Evolutionary conservation across 2,888 invertebrate genomes (phyloP), one percentile per base, ranked within the genome.

Genomic region (Hypolimnas misippus): DNA sequence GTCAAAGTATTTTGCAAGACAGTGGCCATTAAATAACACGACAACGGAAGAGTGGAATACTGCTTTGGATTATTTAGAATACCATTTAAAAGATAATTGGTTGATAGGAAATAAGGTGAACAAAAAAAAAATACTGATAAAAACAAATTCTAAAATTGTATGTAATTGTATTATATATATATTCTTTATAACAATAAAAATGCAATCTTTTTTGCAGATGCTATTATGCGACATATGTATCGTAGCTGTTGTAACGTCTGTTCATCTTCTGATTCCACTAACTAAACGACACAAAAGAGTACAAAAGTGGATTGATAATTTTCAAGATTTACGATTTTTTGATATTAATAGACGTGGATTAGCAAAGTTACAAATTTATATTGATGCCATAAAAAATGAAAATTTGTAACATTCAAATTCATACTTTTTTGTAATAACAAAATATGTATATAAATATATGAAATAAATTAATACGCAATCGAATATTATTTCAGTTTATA

Each of bases 191-290:
- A n/a, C n/a, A n/a, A n/a, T n/a, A n/a, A n/a, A n/a, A n/a, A n/a
- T n/a, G n/a, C n/a, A n/a, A n/a, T n/a, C n/a, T n/a, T n/a, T n/a
- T 21, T 82, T 80, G 19, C 77, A 92, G 92, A 75, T 92, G 73
- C 74, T 78, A 3, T 70, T 92, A 0, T 81, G 84, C 40, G 92
- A 92, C 66, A 59, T 92, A 33, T 90, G 92, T 68, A 83, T 86
- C 62, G 84, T 77, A n/a, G 69, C 90, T 1, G 92, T 93, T 1
- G 71, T 93, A 8, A 87, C 86, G 14, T 89, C 93, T 0, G 71
- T 91, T 16, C 77, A 84, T 63, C 67, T 86, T 17, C 66, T 93
- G 19, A 53, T 92, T 5, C 89, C 91, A 1, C 69, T 87, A 17
- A 73, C 82, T 25, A 71, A 82, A 0, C 80, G 79, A 14, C 82